Evolutionary conservation across 2,113 vertebrate genomes (phyloP).

Genomic region (Alethe diademata): DNA sequence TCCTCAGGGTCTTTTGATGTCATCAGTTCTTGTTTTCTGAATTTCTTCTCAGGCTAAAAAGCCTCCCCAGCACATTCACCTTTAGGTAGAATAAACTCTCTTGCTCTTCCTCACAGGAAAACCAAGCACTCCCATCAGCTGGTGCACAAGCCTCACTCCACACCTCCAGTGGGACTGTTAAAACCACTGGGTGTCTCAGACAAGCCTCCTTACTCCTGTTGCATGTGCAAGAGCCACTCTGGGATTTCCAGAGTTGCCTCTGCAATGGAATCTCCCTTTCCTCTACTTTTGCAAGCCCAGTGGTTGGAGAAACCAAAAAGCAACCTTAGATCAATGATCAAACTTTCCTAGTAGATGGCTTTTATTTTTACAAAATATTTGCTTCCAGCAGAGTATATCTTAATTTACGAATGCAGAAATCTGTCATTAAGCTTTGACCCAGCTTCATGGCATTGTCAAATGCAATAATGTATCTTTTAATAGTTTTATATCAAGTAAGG

Average conservation of each 20-base stretch:
- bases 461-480: constrained; percentile 84
- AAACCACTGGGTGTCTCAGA: neutral
- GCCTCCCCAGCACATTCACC: neutral
- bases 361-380: constrained; percentile 84
- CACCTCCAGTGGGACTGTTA: neutral
- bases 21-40: neutral
- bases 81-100: neutral
- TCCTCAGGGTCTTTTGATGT: neutral
- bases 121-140: neutral
- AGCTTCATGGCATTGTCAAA: constrained; percentile 83
- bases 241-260: neutral
- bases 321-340: constrained; percentile 74
- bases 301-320: constrained; percentile 40
- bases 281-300: neutral
- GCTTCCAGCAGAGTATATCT: constrained; percentile 81
- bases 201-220: neutral
- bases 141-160: neutral
- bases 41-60: neutral
- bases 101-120: neutral
- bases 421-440: constrained; percentile 86
- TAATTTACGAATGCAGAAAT: constrained; percentile 81
- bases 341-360: constrained; percentile 73
- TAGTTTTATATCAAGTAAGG: constrained; percentile 85
- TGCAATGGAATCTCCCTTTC: neutral
- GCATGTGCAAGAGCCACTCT: neutral